phyloP scores from a whole-genome alignment of 2,888 invertebrate genomes.

The Colletes collaris region DNA sequence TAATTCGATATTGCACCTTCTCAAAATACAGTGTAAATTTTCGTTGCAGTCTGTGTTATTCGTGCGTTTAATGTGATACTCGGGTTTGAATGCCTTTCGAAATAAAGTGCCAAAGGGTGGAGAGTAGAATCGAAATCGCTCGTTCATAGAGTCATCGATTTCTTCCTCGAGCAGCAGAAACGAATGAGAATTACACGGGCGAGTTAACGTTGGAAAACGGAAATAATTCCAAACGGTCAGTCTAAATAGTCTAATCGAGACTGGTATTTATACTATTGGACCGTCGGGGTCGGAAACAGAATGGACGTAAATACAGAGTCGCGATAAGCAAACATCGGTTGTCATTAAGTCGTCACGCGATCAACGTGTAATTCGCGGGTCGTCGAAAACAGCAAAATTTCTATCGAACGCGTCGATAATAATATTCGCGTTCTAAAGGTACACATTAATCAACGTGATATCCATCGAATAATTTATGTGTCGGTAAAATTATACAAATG shows the following conservation, averaged over 20 bases:
- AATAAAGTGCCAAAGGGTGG: too few relatives aligned
- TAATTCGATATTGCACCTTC: too few relatives aligned
- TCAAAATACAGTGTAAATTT: too few relatives aligned
- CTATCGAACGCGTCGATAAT: not conserved
- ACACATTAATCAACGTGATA: not conserved
- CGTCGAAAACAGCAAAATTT: not conserved
- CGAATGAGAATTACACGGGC: too few relatives aligned
- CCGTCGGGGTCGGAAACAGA: not conserved
- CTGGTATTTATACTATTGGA: not conserved
- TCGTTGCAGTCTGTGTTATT: too few relatives aligned
- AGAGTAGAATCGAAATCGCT: not conserved
- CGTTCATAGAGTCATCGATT: not conserved
- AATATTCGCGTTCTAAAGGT: not conserved
- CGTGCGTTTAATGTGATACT: too few relatives aligned
- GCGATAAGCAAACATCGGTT: not conserved
- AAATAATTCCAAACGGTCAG: not conserved
- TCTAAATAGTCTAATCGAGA: constrained; percentile 1
- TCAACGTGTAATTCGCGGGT: constrained; percentile 3
- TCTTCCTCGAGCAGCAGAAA: not conserved
- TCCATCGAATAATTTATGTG: not conserved
- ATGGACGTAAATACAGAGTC: not conserved
- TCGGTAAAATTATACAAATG: not conserved
- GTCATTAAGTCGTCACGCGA: constrained; percentile 1
- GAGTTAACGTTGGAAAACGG: not conserved
- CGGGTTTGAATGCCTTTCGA: too few relatives aligned